Evolutionary conservation across 30 jellyfish, hydroid and myxozoan genomes (phyloP).

Genomic region (Phacellophora camtschatica): DNA sequence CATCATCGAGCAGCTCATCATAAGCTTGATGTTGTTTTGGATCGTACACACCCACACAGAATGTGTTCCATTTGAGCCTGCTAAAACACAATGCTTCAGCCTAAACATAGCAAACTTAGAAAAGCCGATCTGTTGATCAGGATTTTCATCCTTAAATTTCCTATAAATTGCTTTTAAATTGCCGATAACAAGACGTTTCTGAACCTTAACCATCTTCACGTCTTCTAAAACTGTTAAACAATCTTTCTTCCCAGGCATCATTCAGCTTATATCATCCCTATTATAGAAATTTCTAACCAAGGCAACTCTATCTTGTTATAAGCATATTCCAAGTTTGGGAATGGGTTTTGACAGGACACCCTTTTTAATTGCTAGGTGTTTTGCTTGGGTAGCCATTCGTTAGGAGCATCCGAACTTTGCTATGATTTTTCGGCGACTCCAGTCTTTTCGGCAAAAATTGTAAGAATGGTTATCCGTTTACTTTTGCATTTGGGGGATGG

Average conservation of each 20-base stretch:
- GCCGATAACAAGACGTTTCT: not conserved
- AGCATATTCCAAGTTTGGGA: constrained; percentile 3
- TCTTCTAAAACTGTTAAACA: not conserved
- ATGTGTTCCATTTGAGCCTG: constrained; percentile 30
- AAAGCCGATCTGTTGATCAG: not conserved
- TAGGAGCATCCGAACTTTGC: too few species aligned
- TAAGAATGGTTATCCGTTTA: too few species aligned
- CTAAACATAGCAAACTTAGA: not conserved
- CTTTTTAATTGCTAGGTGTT: not conserved
- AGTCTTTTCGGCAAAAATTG: too few species aligned
- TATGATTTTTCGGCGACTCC: too few species aligned
- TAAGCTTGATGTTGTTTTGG: constrained; percentile 45
- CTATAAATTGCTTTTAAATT: not conserved
- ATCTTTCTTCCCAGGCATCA: constrained; percentile 53
- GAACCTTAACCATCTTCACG: not conserved
- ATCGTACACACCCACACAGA: constrained; percentile 49
- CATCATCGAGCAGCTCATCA: constrained; percentile 10
- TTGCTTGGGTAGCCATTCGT: too few species aligned
- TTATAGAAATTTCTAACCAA: not conserved
- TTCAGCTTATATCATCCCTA: constrained; percentile 26
- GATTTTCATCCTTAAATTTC: not conserved
- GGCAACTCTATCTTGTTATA: not conserved
- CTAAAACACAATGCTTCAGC: constrained; percentile 44
- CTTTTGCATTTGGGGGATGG: too few species aligned
- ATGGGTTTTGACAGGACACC: constrained; percentile 34